Evolutionary conservation across 2,113 vertebrate genomes (phyloP).

Genomic region (Pseudorhombus dupliciocellatus): DNA sequence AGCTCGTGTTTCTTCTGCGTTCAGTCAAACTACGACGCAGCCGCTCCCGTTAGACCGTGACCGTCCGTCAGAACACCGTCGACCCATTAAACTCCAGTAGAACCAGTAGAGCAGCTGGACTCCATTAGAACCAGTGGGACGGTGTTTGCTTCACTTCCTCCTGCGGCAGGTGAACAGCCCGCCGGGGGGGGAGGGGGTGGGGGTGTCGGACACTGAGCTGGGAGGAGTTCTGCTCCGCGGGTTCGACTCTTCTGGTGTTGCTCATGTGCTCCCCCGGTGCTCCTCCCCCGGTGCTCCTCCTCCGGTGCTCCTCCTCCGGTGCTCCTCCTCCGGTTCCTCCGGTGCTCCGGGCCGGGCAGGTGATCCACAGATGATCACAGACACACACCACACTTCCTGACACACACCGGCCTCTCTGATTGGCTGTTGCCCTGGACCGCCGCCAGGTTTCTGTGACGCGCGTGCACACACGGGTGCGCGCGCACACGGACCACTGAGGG

Average conservation of each 20-base stretch:
- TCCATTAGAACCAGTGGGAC: not conserved
- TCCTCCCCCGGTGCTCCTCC: not conserved
- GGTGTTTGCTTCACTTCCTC: not conserved
- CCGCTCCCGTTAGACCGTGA: not conserved
- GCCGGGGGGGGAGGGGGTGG: not conserved
- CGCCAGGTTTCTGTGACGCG: not conserved
- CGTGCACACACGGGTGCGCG: not conserved
- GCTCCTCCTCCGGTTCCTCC: not conserved
- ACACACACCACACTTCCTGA: slow-evolving; percentile 3
- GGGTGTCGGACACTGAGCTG: not conserved
- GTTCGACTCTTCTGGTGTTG: not conserved
- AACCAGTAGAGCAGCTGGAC: not conserved
- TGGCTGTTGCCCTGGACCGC: not conserved
- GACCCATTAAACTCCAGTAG: not conserved
- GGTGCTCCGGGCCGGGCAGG: not conserved
- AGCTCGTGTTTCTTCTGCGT: not conserved
- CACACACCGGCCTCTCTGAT: not conserved
- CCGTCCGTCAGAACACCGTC: not conserved
- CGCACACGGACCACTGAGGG: not conserved
- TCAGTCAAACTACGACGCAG: not conserved
- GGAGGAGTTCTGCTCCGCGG: not conserved
- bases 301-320: not conserved
- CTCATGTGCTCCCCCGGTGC: not conserved
- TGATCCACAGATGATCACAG: not conserved
- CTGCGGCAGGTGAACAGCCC: not conserved